Evolutionary conservation across 1,140 invertebrate genomes (phyloP), one percentile per base, ranked within the genome.

Genomic region (Mercenaria mercenaria): DNA sequence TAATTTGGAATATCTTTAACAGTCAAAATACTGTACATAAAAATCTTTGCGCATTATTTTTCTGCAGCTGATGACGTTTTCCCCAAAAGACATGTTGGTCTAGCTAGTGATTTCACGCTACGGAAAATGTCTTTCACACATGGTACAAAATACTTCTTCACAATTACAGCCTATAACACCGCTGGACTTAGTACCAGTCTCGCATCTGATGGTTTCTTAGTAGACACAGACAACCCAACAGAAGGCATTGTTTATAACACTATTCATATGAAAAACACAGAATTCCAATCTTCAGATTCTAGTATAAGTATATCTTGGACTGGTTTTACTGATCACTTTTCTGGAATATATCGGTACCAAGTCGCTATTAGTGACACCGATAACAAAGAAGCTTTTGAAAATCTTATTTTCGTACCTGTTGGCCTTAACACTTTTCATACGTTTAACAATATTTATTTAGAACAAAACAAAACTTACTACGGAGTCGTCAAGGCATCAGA

Each of bases 401-500:
- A 34, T 15, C 32, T 52, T 15, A 18, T 23, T 29, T 84, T 88
- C 59, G 10, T 20, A 11, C 41, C 76, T 52, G 80, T 85, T 32
- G 82, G 81, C 10, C 26, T 91, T 1, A 72, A 81, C 64, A 89
- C 80, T 20, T 26, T 43, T 11, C 23, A 74, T 47, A 56, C 29
- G 43, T 81, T 92, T 20, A 0, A 61, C 4, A 64, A 77, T 18
- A 20, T 91, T 23, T 52, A 29, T 26, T n/a, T 91, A 8, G n/a
- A 80, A n/a, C 81, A 92, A 50, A 64, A 69, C 10, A 52, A 86
- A n/a, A 86, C 59, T 20, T 92, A 92, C 50, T 20, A 59, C n/a
- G 74, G 47, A 8, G 50, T 52, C 29, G 91, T 89, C 0, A 89
- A 89, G 50, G 91, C 90, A 23, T 67, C 41, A n/a, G 91, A 92